These are phyloP conservation scores for Urechis unicinctus DNA, from an alignment of 2,888 invertebrate genomes.

Conservation along the genomic window DNA sequence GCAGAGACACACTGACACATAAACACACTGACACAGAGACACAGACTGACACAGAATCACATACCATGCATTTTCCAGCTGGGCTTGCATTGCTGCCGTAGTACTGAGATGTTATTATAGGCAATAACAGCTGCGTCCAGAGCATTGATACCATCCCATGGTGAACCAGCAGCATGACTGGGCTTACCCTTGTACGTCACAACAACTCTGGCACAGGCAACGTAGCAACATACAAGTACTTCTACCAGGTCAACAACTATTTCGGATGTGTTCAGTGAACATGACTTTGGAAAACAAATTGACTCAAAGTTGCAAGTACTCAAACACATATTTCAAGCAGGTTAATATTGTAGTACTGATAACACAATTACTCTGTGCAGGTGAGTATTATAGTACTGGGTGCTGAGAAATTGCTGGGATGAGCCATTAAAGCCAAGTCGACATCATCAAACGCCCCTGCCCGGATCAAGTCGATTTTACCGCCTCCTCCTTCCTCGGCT, in stretches of 20 bases:
- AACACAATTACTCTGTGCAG: no score
- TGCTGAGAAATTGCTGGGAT: slow-evolving; percentile 24
- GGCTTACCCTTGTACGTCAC: slow-evolving; percentile 18
- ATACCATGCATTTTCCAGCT: slow-evolving; percentile 46
- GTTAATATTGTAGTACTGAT: no score
- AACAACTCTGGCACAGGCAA: slow-evolving; percentile 7
- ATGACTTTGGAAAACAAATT: no score
- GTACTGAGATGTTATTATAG: slow-evolving; percentile 41
- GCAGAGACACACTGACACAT: background rate
- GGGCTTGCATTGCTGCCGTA: slow-evolving; percentile 48
- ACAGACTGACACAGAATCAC: background rate
- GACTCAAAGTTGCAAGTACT: no score
- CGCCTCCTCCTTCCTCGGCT: slow-evolving; percentile 37
- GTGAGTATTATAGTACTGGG: no score
- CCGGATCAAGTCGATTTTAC: slow-evolving; percentile 29
- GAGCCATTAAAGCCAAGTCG: slow-evolving; percentile 37
- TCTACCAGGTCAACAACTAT: no score
- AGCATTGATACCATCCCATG: slow-evolving; percentile 50
- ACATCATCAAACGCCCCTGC: slow-evolving; percentile 30
- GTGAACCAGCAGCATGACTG: slow-evolving; percentile 18
- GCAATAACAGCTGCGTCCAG: slow-evolving; percentile 49
- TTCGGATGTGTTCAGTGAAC: no score
- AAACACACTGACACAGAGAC: background rate
- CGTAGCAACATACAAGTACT: no score
- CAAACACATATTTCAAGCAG: no score